Evolutionary conservation across 2,888 invertebrate genomes (phyloP).

Genomic region (Pristionchus exspectatus): DNA sequence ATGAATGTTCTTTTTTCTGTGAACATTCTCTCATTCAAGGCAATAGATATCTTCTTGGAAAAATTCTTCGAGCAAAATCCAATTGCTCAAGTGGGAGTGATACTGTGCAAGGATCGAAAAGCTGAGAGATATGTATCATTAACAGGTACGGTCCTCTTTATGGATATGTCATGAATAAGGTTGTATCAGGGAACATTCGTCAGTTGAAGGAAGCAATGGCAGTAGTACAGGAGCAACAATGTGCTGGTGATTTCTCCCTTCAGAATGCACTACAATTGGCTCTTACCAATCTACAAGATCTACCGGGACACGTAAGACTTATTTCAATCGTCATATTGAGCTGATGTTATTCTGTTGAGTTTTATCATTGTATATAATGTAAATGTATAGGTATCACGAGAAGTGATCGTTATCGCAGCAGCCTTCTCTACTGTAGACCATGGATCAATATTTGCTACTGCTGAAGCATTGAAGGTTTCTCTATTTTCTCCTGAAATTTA

Average conservation of each 20-base stretch:
- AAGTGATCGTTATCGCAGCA: constrained; percentile 92
- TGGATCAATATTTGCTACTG: constrained; percentile 90
- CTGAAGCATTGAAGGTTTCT: constrained; percentile 83
- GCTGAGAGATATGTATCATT: constrained; percentile 94
- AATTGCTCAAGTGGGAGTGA: constrained; percentile 95
- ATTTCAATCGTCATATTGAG: background rate
- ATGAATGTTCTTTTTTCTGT: background rate
- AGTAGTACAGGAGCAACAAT: constrained; percentile 83
- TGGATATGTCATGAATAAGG: constrained; percentile 51
- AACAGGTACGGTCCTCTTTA: constrained; percentile 85
- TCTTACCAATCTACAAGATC: constrained; percentile 85
- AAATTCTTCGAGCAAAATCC: constrained; percentile 99
- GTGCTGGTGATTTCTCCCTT: constrained; percentile 94
- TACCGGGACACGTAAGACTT: constrained; percentile 73
- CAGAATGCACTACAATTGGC: constrained; percentile 96
- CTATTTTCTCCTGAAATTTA: too few relatives aligned
- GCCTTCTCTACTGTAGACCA: constrained; percentile 98
- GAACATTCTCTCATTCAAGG: constrained; percentile 64
- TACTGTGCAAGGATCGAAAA: constrained; percentile 92
- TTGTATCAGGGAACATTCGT: constrained; percentile 67
- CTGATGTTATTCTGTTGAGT: background rate
- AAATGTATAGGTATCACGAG: constrained; percentile 88
- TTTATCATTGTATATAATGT: background rate
- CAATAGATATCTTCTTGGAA: constrained; percentile 93
- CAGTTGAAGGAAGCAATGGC: constrained; percentile 80